Conservation (phyloP, 2,797 vertebrate genomes). For the Benthosema pterotum region DNA sequence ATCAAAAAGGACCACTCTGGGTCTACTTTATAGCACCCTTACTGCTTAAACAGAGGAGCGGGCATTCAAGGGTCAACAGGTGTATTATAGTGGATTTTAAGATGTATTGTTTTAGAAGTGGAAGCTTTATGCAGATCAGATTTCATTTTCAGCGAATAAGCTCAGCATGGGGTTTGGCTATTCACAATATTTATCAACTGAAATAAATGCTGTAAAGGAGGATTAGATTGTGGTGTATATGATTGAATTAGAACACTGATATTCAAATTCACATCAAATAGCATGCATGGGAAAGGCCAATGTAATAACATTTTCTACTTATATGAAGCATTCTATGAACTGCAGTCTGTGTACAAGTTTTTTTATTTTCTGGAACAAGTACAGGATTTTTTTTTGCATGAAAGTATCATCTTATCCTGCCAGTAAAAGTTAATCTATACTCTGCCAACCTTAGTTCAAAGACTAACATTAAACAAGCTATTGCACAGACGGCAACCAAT, state of each 20-base stretch:
- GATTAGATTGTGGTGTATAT: no score
- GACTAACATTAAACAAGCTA: conserved; percentile 52
- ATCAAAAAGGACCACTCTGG: conserved; percentile 66
- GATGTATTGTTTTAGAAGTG: no score
- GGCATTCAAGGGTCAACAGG: conserved; percentile 71
- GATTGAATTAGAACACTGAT: no score
- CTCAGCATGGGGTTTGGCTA: no score
- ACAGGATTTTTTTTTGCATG: conserved; percentile 55
- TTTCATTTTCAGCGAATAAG: no score
- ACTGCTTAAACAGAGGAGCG: conserved; percentile 61
- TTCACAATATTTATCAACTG: no score
- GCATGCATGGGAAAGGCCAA: conserved; percentile 5
- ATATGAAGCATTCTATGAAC: conserved; percentile 24
- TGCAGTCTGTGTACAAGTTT: conserved; percentile 30
- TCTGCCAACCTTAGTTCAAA: conserved; percentile 47
- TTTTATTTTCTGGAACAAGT: conserved; percentile 7
- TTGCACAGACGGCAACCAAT: conserved; percentile 48
- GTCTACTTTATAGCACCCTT: conserved; percentile 69
- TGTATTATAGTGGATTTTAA: conserved; percentile 43
- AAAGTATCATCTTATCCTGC: conserved; percentile 65
- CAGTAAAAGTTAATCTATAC: conserved; percentile 48
- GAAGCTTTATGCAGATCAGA: no score
- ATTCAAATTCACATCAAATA: conserved; percentile 5
- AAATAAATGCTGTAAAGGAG: no score
- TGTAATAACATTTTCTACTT: conserved; percentile 3